Evolutionary conservation across 2,888 invertebrate genomes (phyloP).

Genomic region (Orthonevra nobilis): DNA sequence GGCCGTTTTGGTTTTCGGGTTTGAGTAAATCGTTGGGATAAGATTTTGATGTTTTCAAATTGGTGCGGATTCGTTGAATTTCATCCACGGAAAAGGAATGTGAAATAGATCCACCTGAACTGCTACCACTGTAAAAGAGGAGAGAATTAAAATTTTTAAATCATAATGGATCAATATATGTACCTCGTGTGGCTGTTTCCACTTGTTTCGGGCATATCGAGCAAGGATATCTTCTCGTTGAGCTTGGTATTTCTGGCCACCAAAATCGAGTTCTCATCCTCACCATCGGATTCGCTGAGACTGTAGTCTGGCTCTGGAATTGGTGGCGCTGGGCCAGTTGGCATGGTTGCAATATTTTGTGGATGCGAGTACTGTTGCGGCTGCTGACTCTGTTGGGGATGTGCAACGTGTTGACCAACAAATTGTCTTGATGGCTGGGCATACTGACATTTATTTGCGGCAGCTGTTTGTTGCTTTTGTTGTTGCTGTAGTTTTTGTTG

Average conservation of each 20-base stretch:
- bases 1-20: conserved; percentile 80
- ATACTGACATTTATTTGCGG: conserved; percentile 79
- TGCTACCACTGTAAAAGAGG: conserved; percentile 82
- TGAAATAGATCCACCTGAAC: conserved; percentile 88
- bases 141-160: background rate
- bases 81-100: conserved; percentile 94
- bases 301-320: conserved; percentile 96
- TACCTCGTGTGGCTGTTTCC: conserved; percentile 88
- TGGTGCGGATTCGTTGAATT: conserved; percentile 91
- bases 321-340: conserved; percentile 83
- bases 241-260: conserved; percentile 80
- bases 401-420: conserved; percentile 73
- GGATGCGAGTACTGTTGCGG: conserved; percentile 71
- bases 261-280: conserved; percentile 81
- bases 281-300: conserved; percentile 91
- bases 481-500: conserved; percentile 60
- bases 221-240: conserved; percentile 81
- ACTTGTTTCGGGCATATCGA: conserved; percentile 84
- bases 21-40: conserved; percentile 90
- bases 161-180: conserved; percentile 38
- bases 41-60: conserved; percentile 92
- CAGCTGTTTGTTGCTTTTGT: conserved; percentile 71
- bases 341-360: conserved; percentile 72
- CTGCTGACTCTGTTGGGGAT: conserved; percentile 76
- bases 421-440: conserved; percentile 78